A percentile compares a stretch with the other conserved stretches of the same genome.
phyloP scores from a whole-genome alignment of 2,113 vertebrate species.

The Nicator chloris region DNA sequence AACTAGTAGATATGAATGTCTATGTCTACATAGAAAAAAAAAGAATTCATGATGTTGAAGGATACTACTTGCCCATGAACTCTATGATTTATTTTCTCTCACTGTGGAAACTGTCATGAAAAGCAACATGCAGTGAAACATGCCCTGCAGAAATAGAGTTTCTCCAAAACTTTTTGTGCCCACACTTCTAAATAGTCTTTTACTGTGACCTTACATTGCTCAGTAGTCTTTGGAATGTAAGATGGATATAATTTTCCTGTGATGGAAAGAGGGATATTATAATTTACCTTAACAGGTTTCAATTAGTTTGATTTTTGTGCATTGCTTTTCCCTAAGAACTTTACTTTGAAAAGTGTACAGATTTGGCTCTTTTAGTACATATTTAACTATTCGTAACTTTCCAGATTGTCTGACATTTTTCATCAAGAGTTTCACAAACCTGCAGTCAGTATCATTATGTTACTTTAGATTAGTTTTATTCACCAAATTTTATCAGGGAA shows the following conservation, averaged over 20 bases:
- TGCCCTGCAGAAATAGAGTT: not conserved
- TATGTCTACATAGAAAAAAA: too few species aligned
- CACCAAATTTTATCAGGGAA: not conserved
- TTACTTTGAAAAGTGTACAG: not conserved
- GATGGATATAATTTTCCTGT: not conserved
- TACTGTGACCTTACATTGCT: not conserved
- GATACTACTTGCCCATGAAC: not conserved
- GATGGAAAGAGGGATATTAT: not conserved
- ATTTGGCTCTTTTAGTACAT: not conserved
- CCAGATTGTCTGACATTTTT: not conserved
- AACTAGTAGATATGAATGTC: too few species aligned
- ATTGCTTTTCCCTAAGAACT: not conserved
- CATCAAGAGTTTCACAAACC: not conserved
- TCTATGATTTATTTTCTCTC: not conserved
- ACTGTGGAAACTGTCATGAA: not conserved
- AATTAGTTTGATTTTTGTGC: not conserved
- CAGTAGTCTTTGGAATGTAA: not conserved
- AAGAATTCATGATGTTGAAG: not conserved
- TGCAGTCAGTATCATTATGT: not conserved
- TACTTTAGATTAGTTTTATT: conserved; percentile 13
- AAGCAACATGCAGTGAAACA: not conserved
- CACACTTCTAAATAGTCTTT: not conserved
- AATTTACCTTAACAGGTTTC: not conserved
- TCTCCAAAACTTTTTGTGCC: not conserved
- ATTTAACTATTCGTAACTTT: not conserved